Evolutionary conservation across 1,140 invertebrate genomes (phyloP).

Genomic region (Mycetomoellerius zeteki): DNA sequence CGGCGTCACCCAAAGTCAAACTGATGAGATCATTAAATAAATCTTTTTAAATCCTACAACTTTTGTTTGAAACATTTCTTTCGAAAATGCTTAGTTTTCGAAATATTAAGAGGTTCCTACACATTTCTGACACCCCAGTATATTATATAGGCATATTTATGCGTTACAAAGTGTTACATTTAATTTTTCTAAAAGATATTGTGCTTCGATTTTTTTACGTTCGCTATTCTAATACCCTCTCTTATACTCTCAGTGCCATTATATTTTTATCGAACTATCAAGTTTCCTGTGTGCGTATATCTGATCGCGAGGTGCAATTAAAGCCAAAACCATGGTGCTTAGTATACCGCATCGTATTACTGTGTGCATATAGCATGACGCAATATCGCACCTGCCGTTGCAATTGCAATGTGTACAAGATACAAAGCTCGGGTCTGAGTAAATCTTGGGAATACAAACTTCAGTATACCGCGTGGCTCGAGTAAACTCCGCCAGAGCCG

Average conservation of each 20-base stretch:
- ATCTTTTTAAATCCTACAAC: no score
- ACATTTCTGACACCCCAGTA: no score
- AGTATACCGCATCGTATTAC: constrained; percentile 50
- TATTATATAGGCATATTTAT: neutral
- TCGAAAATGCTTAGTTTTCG: no score
- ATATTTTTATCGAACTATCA: constrained; percentile 5
- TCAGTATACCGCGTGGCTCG: constrained; percentile 46
- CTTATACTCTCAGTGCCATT: neutral
- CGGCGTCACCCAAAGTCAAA: no score
- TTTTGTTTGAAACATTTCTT: no score
- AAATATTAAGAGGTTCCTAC: no score
- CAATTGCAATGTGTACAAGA: constrained; percentile 63
- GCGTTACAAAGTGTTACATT: neutral
- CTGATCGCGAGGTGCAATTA: constrained; percentile 65
- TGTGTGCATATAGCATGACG: constrained; percentile 46
- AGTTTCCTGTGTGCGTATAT: neutral
- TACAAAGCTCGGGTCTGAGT: constrained; percentile 66
- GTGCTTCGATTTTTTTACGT: neutral
- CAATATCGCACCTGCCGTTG: constrained; percentile 73
- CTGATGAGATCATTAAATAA: no score
- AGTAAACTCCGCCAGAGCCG: constrained; percentile 59
- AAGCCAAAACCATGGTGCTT: constrained; percentile 65
- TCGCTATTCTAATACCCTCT: neutral
- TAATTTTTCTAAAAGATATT: neutral
- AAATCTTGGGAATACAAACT: constrained; percentile 71